Conservation (phyloP, 2,888 invertebrate species). For the Herminia tarsipennalis region DNA sequence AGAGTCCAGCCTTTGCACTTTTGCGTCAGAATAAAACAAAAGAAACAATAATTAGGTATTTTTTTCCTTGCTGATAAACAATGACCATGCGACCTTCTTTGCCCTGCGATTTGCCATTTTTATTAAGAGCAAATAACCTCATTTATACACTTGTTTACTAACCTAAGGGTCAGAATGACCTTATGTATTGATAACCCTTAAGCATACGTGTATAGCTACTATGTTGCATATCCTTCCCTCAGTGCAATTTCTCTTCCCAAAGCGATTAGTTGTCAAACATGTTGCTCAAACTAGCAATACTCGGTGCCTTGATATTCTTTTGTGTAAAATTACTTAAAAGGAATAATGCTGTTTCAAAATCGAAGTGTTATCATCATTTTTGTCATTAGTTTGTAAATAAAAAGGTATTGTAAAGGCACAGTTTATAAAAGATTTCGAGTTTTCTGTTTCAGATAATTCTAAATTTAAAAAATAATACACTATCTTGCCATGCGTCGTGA, state of each 20-base stretch:
- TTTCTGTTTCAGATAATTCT: no score
- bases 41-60: no score
- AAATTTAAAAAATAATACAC: no score
- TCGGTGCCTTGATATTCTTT: slow-evolving; percentile 70
- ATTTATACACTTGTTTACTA: slow-evolving; percentile 44
- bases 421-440: neutral
- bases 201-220: slow-evolving; percentile 17
- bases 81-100: slow-evolving; percentile 34
- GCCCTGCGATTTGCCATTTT: slow-evolving; percentile 37
- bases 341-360: slow-evolving; percentile 19
- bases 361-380: slow-evolving; percentile 48
- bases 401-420: neutral
- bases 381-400: slow-evolving; percentile 53
- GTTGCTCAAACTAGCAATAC: slow-evolving; percentile 73
- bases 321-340: slow-evolving; percentile 66
- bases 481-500: no score
- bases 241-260: slow-evolving; percentile 47
- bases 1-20: no score
- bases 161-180: slow-evolving; percentile 38
- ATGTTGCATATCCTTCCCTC: slow-evolving; percentile 25
- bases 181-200: slow-evolving; percentile 27
- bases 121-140: slow-evolving; percentile 50
- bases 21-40: no score
- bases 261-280: slow-evolving; percentile 52
- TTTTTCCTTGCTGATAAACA: slow-evolving; percentile 20